Percentiles rank a stretch among this genome's conserved stretches.
Evolutionary conservation across 2,888 invertebrate species (phyloP).

Genomic region (Arctia plantaginis): DNA sequence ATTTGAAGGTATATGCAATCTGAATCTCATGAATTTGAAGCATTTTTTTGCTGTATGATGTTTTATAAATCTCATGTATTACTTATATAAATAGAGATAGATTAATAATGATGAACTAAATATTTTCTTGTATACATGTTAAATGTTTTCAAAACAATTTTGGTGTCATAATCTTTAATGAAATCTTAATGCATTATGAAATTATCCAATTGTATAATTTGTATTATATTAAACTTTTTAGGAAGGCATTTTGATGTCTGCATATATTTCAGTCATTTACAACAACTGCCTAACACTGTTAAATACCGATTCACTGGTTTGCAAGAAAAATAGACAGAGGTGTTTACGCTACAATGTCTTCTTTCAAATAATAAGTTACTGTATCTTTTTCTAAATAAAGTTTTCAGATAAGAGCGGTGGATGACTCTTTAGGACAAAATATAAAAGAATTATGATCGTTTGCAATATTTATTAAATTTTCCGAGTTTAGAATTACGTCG

Average conservation of each 20-base stretch:
- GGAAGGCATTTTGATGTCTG: neutral
- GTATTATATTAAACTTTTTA: neutral
- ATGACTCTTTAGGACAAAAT: too few relatives aligned
- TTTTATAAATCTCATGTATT: neutral
- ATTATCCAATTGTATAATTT: neutral
- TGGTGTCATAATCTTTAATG: neutral
- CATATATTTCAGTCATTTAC: neutral
- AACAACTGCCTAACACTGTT: neutral
- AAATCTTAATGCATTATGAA: neutral
- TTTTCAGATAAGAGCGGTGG: too few relatives aligned
- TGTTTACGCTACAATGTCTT: too few relatives aligned
- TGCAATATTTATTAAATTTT: too few relatives aligned
- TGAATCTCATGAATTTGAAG: neutral
- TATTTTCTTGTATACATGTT: conserved; percentile 2
- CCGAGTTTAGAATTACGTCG: too few relatives aligned
- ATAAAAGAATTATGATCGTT: too few relatives aligned
- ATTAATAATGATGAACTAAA: neutral
- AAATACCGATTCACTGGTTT: too few relatives aligned
- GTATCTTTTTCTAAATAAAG: too few relatives aligned
- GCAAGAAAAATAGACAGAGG: too few relatives aligned
- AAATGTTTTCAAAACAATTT: neutral
- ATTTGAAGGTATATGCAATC: neutral
- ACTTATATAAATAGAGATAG: neutral
- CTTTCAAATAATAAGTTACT: too few relatives aligned
- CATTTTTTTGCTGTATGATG: neutral